phyloP scores from a whole-genome alignment of 2,888 invertebrate genomes.

The Prosopocoilus inquinatus region DNA sequence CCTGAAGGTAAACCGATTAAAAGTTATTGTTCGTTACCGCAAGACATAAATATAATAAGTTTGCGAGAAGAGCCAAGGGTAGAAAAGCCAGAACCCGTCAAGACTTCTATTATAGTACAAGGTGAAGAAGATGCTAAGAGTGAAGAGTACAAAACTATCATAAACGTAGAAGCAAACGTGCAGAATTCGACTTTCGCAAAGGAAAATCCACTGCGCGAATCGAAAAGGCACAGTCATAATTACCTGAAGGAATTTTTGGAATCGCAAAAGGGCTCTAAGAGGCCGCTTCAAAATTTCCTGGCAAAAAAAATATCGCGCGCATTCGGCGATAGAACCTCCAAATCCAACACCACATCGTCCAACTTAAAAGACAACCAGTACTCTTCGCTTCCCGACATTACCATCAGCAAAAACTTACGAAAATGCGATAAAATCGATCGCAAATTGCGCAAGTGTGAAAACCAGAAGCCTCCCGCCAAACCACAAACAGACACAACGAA shows the following conservation, averaged over 20 bases:
- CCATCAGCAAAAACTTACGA: constrained; percentile 66
- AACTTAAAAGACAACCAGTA: constrained; percentile 65
- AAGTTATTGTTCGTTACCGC: not conserved
- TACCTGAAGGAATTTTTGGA: constrained; percentile 49
- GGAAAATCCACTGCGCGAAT: constrained; percentile 33
- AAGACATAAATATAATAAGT: not conserved
- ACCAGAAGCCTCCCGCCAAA: constrained; percentile 29
- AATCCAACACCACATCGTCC: constrained; percentile 31
- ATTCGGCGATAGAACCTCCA: constrained; percentile 50
- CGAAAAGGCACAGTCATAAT: constrained; percentile 47
- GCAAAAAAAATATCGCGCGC: constrained; percentile 47
- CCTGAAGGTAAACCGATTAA: too few species aligned
- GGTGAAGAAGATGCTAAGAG: constrained; percentile 23
- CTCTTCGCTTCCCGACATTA: constrained; percentile 69
- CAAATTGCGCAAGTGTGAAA: constrained; percentile 57
- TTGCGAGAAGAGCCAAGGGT: not conserved
- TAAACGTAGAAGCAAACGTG: constrained; percentile 35
- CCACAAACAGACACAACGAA: constrained; percentile 34
- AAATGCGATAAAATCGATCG: constrained; percentile 72
- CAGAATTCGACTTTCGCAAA: constrained; percentile 20
- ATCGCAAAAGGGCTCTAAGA: constrained; percentile 47
- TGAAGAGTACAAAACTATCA: constrained; percentile 44
- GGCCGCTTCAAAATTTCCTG: constrained; percentile 48
- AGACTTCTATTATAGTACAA: constrained; percentile 37
- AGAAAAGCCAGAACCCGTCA: constrained; percentile 22